Conservation (phyloP, 2,888 invertebrate genomes). For the Tethea ocularis region DNA sequence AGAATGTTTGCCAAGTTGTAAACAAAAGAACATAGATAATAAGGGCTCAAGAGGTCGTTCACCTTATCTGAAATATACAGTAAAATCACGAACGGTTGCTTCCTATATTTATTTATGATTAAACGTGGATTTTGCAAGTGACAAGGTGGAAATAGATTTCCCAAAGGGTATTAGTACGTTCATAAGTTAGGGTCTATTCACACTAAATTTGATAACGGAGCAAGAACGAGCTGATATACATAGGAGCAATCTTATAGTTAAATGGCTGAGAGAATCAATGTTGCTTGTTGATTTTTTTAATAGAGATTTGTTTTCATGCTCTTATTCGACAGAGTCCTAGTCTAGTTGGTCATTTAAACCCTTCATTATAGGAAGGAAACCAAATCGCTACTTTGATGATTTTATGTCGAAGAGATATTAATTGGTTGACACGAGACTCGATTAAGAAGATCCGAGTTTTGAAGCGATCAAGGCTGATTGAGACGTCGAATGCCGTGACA, state of each 20-base stretch:
- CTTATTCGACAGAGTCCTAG: too few relatives aligned
- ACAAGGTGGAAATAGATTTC: constrained; percentile 25
- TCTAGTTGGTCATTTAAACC: too few relatives aligned
- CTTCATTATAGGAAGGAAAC: too few relatives aligned
- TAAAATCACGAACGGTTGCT: constrained; percentile 8
- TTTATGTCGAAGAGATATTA: too few relatives aligned
- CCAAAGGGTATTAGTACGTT: constrained; percentile 25
- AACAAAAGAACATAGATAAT: background rate
- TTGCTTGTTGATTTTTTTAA: too few relatives aligned
- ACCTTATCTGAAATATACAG: background rate
- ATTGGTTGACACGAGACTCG: background rate
- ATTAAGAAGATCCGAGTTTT: too few relatives aligned
- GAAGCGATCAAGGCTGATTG: too few relatives aligned
- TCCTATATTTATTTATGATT: constrained; percentile 11
- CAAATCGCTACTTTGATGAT: too few relatives aligned
- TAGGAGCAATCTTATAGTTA: too few relatives aligned
- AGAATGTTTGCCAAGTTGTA: background rate
- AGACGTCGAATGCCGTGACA: too few relatives aligned
- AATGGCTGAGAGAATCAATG: too few relatives aligned
- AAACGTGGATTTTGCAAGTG: constrained; percentile 16
- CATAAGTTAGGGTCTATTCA: constrained; percentile 12
- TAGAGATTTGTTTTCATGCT: too few relatives aligned
- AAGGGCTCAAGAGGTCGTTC: background rate
- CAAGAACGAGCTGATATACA: background rate
- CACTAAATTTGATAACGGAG: background rate